phyloP scores from a whole-genome alignment of 2,797 vertebrate species.

The Rachycentron canadum region DNA sequence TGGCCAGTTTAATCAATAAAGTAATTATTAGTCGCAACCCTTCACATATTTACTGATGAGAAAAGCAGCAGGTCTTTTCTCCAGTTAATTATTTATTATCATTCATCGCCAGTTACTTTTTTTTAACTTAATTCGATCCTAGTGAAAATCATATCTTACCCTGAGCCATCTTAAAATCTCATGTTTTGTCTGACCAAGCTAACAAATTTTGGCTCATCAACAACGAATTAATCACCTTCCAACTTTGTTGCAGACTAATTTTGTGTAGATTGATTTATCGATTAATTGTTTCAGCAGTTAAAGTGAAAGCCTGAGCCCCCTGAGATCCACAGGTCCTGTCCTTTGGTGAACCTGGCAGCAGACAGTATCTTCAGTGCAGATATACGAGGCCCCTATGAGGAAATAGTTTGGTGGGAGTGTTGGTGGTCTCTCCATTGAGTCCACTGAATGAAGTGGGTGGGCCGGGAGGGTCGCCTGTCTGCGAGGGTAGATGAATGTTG shows the following conservation, averaged over 20 bases:
- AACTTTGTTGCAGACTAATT: background rate
- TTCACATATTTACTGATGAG: no score
- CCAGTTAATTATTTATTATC: no score
- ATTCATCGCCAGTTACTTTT: no score
- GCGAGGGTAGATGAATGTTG: conserved; percentile 45
- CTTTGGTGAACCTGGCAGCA: conserved; percentile 27
- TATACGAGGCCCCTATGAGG: conserved; percentile 19
- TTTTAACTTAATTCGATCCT: no score
- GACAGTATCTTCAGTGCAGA: conserved; percentile 28
- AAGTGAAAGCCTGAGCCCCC: background rate
- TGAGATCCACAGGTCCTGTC: background rate
- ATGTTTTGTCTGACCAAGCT: background rate
- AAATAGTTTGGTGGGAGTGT: conserved; percentile 43
- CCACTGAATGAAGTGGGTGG: conserved; percentile 65
- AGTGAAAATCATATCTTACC: no score
- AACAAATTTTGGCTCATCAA: background rate
- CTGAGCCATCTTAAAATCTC: no score
- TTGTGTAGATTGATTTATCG: background rate
- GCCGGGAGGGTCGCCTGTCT: conserved; percentile 44
- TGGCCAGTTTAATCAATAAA: no score
- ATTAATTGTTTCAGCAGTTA: background rate
- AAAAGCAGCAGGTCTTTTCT: no score
- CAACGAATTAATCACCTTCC: background rate
- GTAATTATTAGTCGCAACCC: no score
- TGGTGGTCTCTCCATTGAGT: conserved; percentile 65